These are phyloP conservation scores for Apteryx owenii DNA, from an alignment of 2,113 vertebrate species.

Conservation along the genomic window DNA sequence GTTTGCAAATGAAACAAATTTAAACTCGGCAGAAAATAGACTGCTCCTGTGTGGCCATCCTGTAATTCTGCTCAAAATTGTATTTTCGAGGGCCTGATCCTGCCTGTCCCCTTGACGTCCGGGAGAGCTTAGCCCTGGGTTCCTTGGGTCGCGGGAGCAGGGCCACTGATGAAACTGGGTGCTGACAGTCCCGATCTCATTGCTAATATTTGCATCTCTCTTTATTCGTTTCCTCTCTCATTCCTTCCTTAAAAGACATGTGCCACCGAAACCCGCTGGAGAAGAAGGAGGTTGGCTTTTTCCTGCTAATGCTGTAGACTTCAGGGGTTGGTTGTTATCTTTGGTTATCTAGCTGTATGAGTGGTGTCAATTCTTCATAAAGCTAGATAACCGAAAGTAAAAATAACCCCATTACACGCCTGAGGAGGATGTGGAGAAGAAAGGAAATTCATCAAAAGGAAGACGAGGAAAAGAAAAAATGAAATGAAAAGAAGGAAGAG, in stretches of 20 bases:
- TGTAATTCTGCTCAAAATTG: not conserved
- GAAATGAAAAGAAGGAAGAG: not conserved
- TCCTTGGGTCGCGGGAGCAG: not conserved
- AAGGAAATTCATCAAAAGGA: not conserved
- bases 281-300: slow-evolving; percentile 28
- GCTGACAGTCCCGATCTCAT: not conserved
- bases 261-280: not conserved
- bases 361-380: slow-evolving; percentile 99
- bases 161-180: not conserved
- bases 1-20: slow-evolving; percentile 25
- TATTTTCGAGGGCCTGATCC: not conserved
- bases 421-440: slow-evolving; percentile 75
- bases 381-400: slow-evolving; percentile 99
- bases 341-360: slow-evolving; percentile 99
- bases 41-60: not conserved
- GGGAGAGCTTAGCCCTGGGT: not conserved
- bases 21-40: not conserved
- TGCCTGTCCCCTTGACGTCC: not conserved
- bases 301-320: slow-evolving; percentile 47
- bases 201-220: slow-evolving; percentile 61
- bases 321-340: slow-evolving; percentile 98
- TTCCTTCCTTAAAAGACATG: slow-evolving; percentile 40
- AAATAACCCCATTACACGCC: slow-evolving; percentile 99
- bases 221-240: slow-evolving; percentile 41
- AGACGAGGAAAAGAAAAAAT: not conserved